phyloP scores from a whole-genome alignment of 2,888 invertebrate species.

The Philopedon plagiatum region DNA sequence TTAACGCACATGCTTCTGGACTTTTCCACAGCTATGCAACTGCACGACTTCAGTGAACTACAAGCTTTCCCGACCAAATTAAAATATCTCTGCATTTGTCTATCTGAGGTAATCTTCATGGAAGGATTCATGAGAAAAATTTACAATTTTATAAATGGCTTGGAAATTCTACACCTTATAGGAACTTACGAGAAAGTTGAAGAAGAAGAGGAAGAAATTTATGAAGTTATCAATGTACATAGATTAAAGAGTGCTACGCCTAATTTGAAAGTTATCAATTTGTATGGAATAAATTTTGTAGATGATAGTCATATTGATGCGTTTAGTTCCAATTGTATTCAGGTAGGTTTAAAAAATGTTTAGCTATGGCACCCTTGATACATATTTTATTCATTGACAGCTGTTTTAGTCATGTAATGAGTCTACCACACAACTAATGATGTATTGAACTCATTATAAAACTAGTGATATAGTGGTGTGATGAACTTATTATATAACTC shows the following conservation, averaged over 20 bases:
- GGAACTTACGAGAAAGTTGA: constrained; percentile 98
- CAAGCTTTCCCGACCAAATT: constrained; percentile 98
- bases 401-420: no score
- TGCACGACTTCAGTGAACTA: constrained; percentile 99
- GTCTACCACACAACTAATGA: no score
- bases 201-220: constrained; percentile 99
- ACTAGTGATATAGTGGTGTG: no score
- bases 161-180: constrained; percentile 97
- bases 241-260: constrained; percentile 98
- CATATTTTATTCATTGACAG: no score
- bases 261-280: constrained; percentile 95
- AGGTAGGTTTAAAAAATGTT: constrained; percentile 69
- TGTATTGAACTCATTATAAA: no score
- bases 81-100: constrained; percentile 86
- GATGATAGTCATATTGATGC: constrained; percentile 99
- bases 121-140: constrained; percentile 99
- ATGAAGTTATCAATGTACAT: constrained; percentile 99
- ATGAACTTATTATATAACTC: no score
- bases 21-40: constrained; percentile 98
- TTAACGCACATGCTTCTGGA: constrained; percentile 96
- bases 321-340: constrained; percentile 95
- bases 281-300: constrained; percentile 98
- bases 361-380: no score
- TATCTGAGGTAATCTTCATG: constrained; percentile 99
- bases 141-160: constrained; percentile 98